Evolutionary conservation across 2,888 invertebrate genomes (phyloP).

Genomic region (Amiota mariae): DNA sequence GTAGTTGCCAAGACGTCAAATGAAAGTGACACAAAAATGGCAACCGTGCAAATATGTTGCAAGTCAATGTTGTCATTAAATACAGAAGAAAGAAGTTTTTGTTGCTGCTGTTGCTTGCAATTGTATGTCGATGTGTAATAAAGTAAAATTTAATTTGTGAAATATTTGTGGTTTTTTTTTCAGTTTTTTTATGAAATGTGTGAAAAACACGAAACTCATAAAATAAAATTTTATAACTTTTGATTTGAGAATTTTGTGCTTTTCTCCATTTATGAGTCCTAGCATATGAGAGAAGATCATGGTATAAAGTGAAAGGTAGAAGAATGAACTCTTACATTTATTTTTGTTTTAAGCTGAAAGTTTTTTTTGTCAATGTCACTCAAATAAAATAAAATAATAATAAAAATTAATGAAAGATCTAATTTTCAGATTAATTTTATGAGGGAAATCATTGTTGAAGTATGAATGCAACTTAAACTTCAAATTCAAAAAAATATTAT

Average conservation of each 20-base stretch:
- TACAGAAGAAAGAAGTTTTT: not conserved
- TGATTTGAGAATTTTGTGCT: conserved; percentile 2
- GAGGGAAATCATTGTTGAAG: no score
- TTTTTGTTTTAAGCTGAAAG: no score
- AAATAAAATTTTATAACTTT: conserved; percentile 11
- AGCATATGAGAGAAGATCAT: not conserved
- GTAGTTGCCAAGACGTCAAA: conserved; percentile 42
- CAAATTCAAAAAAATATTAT: no score
- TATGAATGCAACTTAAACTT: no score
- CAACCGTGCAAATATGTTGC: conserved; percentile 33
- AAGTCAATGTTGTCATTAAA: conserved; percentile 14
- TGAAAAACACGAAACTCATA: not conserved
- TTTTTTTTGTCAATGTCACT: no score
- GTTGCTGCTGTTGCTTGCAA: conserved; percentile 22
- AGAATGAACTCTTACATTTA: no score
- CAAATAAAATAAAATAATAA: no score
- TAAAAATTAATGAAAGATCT: no score
- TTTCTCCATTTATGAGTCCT: conserved; percentile 14
- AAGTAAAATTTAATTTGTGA: conserved; percentile 42
- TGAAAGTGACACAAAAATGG: conserved; percentile 55
- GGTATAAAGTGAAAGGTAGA: no score
- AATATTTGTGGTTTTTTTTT: conserved; percentile 24
- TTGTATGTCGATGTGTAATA: conserved; percentile 8
- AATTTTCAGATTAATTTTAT: no score
- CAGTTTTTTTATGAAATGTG: not conserved